Conservation (phyloP, 1,140 invertebrate genomes). For the Copidosoma floridanum region DNA sequence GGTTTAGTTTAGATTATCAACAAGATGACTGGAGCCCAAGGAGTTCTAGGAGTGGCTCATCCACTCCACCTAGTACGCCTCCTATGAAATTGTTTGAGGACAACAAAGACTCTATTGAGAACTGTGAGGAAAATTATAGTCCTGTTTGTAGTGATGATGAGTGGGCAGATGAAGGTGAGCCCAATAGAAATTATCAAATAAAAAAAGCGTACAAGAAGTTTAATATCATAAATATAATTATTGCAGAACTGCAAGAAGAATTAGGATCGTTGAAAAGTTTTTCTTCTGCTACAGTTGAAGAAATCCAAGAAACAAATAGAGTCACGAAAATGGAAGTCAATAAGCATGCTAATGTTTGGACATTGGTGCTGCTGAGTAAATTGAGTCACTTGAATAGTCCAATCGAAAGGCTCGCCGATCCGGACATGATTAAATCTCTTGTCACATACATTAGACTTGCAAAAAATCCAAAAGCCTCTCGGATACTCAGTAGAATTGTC, state of each 20-base stretch:
- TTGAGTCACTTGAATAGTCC: slow-evolving; percentile 38
- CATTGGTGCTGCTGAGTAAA: slow-evolving; percentile 39
- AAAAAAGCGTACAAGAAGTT: no score
- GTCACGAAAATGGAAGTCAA: slow-evolving; percentile 23
- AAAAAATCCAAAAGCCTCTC: slow-evolving; percentile 37
- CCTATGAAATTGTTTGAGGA: slow-evolving; percentile 35
- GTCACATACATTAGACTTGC: slow-evolving; percentile 42
- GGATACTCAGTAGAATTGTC: slow-evolving; percentile 43
- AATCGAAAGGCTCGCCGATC: slow-evolving; percentile 44
- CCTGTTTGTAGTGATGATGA: slow-evolving; percentile 50
- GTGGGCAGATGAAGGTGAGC: slow-evolving; percentile 34
- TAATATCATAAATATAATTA: no score
- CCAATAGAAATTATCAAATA: neutral
- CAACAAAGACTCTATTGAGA: slow-evolving; percentile 33
- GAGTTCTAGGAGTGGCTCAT: slow-evolving; percentile 41
- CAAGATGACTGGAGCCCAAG: slow-evolving; percentile 46
- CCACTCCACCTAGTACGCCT: slow-evolving; percentile 46
- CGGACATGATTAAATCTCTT: slow-evolving; percentile 43
- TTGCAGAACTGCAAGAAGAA: slow-evolving; percentile 38
- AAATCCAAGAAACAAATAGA: slow-evolving; percentile 19
- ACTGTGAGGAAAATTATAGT: slow-evolving; percentile 50
- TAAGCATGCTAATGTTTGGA: slow-evolving; percentile 33
- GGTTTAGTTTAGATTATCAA: slow-evolving; percentile 47
- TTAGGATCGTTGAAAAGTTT: slow-evolving; percentile 40
- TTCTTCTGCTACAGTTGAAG: slow-evolving; percentile 36